A percentile compares a stretch with the other conserved stretches of the same genome.
phyloP scores from a whole-genome alignment of 1,140 invertebrate species.

The Drosophila athabasca region DNA sequence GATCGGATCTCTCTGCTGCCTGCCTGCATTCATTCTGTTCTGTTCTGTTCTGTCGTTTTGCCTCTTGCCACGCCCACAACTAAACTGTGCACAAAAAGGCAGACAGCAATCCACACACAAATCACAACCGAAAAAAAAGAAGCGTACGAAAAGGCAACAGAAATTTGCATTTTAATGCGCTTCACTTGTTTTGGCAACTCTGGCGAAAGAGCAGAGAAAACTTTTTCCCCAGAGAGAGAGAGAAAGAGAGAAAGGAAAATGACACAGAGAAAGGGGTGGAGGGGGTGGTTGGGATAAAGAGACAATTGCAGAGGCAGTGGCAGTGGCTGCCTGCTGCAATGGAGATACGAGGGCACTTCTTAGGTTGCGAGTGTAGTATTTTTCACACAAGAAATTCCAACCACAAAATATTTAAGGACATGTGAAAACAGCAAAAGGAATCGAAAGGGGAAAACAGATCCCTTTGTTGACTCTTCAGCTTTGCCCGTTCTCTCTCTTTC shows the following conservation, averaged over 20 bases:
- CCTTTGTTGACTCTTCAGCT: too few relatives aligned
- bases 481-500: too few relatives aligned
- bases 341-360: background rate
- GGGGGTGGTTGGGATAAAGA: background rate
- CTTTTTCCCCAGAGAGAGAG: slow-evolving; percentile 3
- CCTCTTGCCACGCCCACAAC: slow-evolving; percentile 70
- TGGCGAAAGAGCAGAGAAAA: slow-evolving; percentile 22
- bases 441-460: background rate
- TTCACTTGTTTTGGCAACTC: slow-evolving; percentile 75
- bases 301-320: slow-evolving; percentile 23
- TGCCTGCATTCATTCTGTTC: background rate
- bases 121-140: slow-evolving; percentile 57
- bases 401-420: too few relatives aligned
- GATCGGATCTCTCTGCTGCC: slow-evolving; percentile 54
- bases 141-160: slow-evolving; percentile 35
- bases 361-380: background rate
- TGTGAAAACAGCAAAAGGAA: too few relatives aligned
- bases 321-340: background rate
- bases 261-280: background rate
- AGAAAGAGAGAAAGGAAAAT: background rate
- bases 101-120: slow-evolving; percentile 61
- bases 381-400: background rate
- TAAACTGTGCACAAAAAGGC: slow-evolving; percentile 58
- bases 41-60: slow-evolving; percentile 16
- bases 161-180: slow-evolving; percentile 82